A percentile compares a stretch with the other conserved stretches of the same genome.
Conservation (phyloP, 2,113 vertebrate genomes). For the Sula dactylatra region DNA sequence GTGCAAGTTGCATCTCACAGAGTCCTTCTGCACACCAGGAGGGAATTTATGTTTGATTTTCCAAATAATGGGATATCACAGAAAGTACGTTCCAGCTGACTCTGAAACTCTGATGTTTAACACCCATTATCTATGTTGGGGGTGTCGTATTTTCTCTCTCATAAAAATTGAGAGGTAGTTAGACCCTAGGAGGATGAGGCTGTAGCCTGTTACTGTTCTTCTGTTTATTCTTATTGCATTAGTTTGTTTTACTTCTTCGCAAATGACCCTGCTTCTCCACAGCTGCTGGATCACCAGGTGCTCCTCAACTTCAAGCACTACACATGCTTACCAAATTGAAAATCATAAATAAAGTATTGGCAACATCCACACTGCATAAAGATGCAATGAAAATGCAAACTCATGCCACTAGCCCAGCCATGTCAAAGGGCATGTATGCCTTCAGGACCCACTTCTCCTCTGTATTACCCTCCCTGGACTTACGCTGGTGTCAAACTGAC, state of each 20-base stretch:
- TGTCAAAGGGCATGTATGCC: background rate
- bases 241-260: background rate
- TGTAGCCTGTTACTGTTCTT: background rate
- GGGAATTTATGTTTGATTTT: background rate
- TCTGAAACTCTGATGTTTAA: background rate
- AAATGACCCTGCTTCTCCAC: background rate
- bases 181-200: background rate
- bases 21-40: background rate
- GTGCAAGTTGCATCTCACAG: background rate
- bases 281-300: background rate
- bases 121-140: background rate
- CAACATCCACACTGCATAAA: background rate
- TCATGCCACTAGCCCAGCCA: accelerated
- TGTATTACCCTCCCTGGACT: background rate
- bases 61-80: background rate
- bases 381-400: background rate
- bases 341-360: background rate
- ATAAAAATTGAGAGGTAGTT: background rate
- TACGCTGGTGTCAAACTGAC: accelerated
- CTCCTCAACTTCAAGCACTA: background rate
- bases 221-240: background rate
- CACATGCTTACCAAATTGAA: background rate
- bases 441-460: background rate
- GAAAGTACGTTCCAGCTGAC: background rate
- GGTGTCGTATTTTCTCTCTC: background rate